Evolutionary conservation across 2,113 vertebrate genomes (phyloP).

Genomic region (Bufo gargarizans): DNA sequence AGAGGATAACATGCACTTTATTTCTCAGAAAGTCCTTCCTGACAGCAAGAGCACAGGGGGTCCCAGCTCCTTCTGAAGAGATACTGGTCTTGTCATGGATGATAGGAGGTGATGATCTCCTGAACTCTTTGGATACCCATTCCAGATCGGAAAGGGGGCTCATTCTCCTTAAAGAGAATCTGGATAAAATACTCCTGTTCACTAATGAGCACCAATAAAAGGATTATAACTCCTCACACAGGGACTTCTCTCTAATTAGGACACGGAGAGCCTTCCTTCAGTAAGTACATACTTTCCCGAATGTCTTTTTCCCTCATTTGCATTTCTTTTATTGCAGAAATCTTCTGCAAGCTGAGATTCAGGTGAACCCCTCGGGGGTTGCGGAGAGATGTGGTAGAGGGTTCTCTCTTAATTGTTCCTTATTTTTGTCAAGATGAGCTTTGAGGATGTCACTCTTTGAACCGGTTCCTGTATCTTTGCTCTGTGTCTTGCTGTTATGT

Average conservation of each 20-base stretch:
- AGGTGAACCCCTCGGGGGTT: conserved; percentile 52
- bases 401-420: conserved; percentile 43
- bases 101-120: conserved; percentile 20
- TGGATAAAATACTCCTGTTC: conserved; percentile 38
- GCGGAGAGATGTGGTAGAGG: background rate
- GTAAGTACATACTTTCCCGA: conserved; percentile 56
- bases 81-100: conserved; percentile 29
- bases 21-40: conserved; percentile 25
- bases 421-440: conserved; percentile 48
- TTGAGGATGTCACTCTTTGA: conserved; percentile 49
- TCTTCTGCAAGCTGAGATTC: conserved; percentile 51
- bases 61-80: background rate
- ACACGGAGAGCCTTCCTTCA: conserved; percentile 29
- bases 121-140: conserved; percentile 47
- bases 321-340: conserved; percentile 54
- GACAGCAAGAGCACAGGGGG: background rate
- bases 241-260: conserved; percentile 57
- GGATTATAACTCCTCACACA: conserved; percentile 56
- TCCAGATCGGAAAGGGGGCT: conserved; percentile 14
- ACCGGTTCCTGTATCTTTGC: conserved; percentile 18
- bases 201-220: conserved; percentile 57
- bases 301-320: conserved; percentile 54
- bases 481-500: conserved; percentile 47
- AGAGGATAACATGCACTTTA: conserved; percentile 51
- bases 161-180: conserved; percentile 25